Conservation (phyloP, 2,888 invertebrate genomes). For the Eristalinus sepulchralis region DNA sequence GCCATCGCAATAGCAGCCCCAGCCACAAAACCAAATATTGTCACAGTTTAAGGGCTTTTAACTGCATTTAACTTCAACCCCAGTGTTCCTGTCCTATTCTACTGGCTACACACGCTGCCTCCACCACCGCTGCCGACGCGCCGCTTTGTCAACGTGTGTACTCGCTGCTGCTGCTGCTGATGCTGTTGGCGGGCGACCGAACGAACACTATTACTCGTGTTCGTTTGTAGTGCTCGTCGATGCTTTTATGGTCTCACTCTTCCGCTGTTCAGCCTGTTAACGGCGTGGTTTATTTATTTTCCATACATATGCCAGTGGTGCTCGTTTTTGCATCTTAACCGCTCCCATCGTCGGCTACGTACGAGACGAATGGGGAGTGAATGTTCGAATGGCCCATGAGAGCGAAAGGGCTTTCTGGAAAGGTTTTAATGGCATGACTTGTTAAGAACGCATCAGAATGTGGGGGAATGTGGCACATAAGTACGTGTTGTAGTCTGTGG, state of each 20-base stretch:
- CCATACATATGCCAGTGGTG: slow-evolving; percentile 40
- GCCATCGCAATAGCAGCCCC: slow-evolving; percentile 27
- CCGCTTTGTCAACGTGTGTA: neutral
- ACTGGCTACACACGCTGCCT: slow-evolving; percentile 12
- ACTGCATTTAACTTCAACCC: slow-evolving; percentile 63
- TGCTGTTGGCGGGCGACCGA: neutral
- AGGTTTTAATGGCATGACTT: slow-evolving; percentile 12
- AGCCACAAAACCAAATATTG: slow-evolving; percentile 65
- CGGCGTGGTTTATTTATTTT: slow-evolving; percentile 45
- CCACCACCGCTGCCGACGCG: slow-evolving; percentile 2
- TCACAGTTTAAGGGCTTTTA: slow-evolving; percentile 68
- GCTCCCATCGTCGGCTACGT: slow-evolving; percentile 2
- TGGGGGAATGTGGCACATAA: neutral
- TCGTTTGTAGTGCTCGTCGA: slow-evolving; percentile 21
- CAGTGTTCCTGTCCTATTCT: slow-evolving; percentile 29
- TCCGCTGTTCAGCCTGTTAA: slow-evolving; percentile 30
- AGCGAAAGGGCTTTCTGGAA: slow-evolving; percentile 11
- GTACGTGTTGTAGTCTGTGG: neutral
- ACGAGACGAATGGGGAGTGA: neutral
- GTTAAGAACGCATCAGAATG: neutral
- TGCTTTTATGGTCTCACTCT: slow-evolving; percentile 41
- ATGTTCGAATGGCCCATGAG: slow-evolving; percentile 35
- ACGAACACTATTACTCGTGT: neutral
- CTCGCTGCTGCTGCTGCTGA: neutral
- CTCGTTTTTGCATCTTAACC: slow-evolving; percentile 9